phyloP scores from a whole-genome alignment of 30 jellyfish, hydroid and myxozoan genomes.

The Calvadosia cruxmelitensis region DNA sequence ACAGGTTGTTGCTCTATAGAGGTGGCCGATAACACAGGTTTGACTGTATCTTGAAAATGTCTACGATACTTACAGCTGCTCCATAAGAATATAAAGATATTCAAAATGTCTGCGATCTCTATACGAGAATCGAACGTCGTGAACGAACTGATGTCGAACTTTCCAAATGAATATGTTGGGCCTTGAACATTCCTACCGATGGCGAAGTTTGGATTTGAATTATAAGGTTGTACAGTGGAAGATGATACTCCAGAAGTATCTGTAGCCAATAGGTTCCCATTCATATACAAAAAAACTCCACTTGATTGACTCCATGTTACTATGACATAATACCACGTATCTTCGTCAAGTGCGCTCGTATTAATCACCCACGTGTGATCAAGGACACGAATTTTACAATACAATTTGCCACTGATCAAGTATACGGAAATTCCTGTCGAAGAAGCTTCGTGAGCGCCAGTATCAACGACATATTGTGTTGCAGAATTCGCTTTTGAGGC shows the following conservation, averaged over 20 bases:
- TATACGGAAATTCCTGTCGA: constrained; percentile 94
- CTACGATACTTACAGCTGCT: constrained; percentile 76
- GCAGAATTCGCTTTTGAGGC: constrained; percentile 38
- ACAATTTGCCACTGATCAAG: constrained; percentile 80
- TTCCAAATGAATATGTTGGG: constrained; percentile 55
- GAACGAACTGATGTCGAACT: constrained; percentile 63
- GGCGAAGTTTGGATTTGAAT: constrained; percentile 79
- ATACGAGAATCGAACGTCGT: constrained; percentile 63
- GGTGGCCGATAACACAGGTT: too few species aligned
- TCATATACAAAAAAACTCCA: constrained; percentile 66
- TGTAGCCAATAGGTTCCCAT: constrained; percentile 58
- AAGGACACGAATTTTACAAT: constrained; percentile 67
- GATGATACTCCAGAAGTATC: constrained; percentile 70
- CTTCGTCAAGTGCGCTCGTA: constrained; percentile 16
- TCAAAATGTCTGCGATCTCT: constrained; percentile 48
- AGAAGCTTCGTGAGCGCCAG: constrained; percentile 98
- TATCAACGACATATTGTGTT: constrained; percentile 67
- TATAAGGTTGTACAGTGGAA: constrained; percentile 37
- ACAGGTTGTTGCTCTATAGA: background rate
- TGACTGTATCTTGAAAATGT: too few species aligned
- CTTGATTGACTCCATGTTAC: constrained; percentile 79
- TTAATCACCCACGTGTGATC: constrained; percentile 93
- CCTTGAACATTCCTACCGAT: constrained; percentile 91
- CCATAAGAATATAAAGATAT: constrained; percentile 84
- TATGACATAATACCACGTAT: constrained; percentile 52